Evolutionary conservation across 2,888 invertebrate genomes (phyloP), one percentile per base, ranked within the genome.

Genomic region (Graphium colonna): DNA sequence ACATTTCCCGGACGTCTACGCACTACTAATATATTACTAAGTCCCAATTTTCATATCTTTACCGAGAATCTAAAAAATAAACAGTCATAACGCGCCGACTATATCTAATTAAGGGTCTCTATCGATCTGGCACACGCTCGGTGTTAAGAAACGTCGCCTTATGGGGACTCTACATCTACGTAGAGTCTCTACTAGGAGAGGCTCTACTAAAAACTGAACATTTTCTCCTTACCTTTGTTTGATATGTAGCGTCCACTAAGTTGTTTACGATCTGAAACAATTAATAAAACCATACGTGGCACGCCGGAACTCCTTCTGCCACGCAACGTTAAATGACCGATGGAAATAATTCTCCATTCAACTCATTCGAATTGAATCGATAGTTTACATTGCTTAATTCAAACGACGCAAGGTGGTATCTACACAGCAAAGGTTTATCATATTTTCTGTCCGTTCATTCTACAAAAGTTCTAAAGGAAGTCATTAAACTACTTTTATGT

Each of bases 301-400:
- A 50, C 41, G 40, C 21, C 61, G 65, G 63, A 39, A 53, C 53
- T 65, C 61, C 63, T 61, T 51, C 60, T 61, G 58, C 50, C 47
- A 53, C 54, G 55, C 57, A 53, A 55, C 62, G 60, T 60, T 69
- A 73, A 49, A 74, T 72, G 66, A 68, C 66, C 62, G 60, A 57
- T 71, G 63, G 73, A 68, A 75, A 73, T 73, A 71, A 73, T 75
- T 70, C 63, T 61, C 51, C 63, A 48, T 52, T 63, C 67, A 65
- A 68, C 70, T 74, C 73, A 79, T 81, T 78, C 75, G 79, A 79
- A 82, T 82, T 82, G 80, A 82, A 82, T 81, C 71, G 80, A 67
- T 68, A 68, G 69, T 76, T 71, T 63, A 62, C 70, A 64, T 70
- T 64, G 60, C 63, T 67, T 67, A 67, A 65, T 67, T 69, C 63